Evolutionary conservation across 2,888 invertebrate genomes (phyloP).

Genomic region (Pterostichus madidus): DNA sequence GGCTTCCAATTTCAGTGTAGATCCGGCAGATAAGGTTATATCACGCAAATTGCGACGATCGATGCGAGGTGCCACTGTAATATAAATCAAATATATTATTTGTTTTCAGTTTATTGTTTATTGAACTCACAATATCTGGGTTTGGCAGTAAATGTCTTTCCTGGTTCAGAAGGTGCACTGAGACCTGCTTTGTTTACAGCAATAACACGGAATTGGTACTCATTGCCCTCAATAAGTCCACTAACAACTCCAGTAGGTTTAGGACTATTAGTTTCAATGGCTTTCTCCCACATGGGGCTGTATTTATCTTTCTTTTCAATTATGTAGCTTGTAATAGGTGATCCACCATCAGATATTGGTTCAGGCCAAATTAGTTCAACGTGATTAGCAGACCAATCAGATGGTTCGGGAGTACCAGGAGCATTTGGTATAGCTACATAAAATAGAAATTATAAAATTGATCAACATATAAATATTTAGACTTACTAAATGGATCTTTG

Average conservation of each 20-base stretch:
- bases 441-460: constrained; percentile 9
- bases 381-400: constrained; percentile 95
- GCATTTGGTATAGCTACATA: constrained; percentile 88
- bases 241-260: constrained; percentile 89
- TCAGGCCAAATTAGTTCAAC: constrained; percentile 95
- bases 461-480: neutral
- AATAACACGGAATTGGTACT: constrained; percentile 97
- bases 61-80: constrained; percentile 94
- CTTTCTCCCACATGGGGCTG: constrained; percentile 96
- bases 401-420: constrained; percentile 93
- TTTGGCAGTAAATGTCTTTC: constrained; percentile 91
- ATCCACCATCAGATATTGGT: constrained; percentile 94
- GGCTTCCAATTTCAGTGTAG: constrained; percentile 95
- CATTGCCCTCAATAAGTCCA: constrained; percentile 95
- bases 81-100: constrained; percentile 53
- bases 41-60: constrained; percentile 95
- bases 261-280: constrained; percentile 88
- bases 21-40: constrained; percentile 93
- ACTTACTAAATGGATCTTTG: constrained; percentile 96
- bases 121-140: constrained; percentile 86
- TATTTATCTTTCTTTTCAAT: constrained; percentile 96
- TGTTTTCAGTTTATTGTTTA: constrained; percentile 32
- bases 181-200: constrained; percentile 97
- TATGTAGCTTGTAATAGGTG: constrained; percentile 95
- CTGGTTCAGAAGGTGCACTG: constrained; percentile 93